Base-by-base conservation (phyloP, 2,888 invertebrate species). In the Siphonodentalium dalli region DNA sequence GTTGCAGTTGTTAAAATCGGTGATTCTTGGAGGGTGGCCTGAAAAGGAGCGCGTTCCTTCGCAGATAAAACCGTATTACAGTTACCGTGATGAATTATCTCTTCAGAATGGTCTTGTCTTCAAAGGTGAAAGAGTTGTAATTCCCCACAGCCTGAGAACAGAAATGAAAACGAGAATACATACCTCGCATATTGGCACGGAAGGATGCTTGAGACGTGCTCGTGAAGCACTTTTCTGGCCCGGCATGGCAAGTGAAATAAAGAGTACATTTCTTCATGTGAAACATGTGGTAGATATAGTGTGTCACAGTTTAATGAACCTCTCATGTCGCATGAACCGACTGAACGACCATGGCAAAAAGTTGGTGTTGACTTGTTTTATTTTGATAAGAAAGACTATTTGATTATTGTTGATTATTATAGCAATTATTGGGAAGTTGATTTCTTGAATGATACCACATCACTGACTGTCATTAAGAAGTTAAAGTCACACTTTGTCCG, bases 51-150 rank as follows among this genome's bases (percentile, higher is more conserved):
- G 42, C 3, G 34, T 41, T 6, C 41, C 52, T 21, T 3, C 31
- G 1, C 18, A 27, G 20, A 20, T 39, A 2, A 29, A 5, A 23
- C 31, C 38, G 3, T 58, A 48, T 33, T 52, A 41, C 38, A 38
- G 26, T 26, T 21, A 39, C 18, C 35, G 50, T 23, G 61, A 54
- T 39, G 58, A 58, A 27, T n/a, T 57, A 20, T 42, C 54, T 9
- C 53, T 60, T 29, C 52, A 59, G 13, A 37, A 58, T 39, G 56
- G 56, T 3, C 29, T 41, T 33, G 37, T 57, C 4, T 34, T 60
- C 15, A 60, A 60, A 35, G 56, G 54, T 11, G 56, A 56, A 37
- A 47, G 56, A 21, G 20, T 47, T 3, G 29, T 46, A 5, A 56
- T 56, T 56, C 47, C 13, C 28, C 49, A 46, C 44, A 5, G 18